phyloP scores from a whole-genome alignment of 2,797 vertebrate species.

The Lagorchestes hirsutus region DNA sequence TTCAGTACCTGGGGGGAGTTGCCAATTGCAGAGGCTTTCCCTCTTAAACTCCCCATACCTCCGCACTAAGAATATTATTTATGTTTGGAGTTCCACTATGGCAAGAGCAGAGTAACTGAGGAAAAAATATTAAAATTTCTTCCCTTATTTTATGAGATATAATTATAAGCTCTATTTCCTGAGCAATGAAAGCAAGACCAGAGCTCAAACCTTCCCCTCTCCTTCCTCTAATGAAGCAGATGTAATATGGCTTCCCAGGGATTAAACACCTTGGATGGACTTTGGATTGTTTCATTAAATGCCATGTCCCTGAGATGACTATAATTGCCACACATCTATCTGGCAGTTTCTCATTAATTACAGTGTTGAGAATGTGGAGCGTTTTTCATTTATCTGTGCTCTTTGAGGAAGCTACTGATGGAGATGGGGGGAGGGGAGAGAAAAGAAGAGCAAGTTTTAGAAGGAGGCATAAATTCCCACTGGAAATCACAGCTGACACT shows the following conservation, averaged over 20 bases:
- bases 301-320: conserved; percentile 66
- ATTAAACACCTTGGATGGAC: conserved; percentile 72
- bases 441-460: neutral
- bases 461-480: neutral
- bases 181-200: conserved; percentile 76
- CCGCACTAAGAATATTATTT: conserved; percentile 52
- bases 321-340: conserved; percentile 65
- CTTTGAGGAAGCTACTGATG: conserved; percentile 28
- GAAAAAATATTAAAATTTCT: conserved; percentile 71
- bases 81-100: conserved; percentile 42
- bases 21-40: conserved; percentile 56
- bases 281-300: conserved; percentile 76
- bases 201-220: conserved; percentile 63
- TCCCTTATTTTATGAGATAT: conserved; percentile 67
- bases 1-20: conserved; percentile 50
- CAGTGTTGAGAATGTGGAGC: conserved; percentile 32
- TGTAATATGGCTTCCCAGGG: conserved; percentile 73
- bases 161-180: conserved; percentile 80
- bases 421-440: neutral
- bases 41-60: conserved; percentile 57
- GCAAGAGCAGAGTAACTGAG: conserved; percentile 67
- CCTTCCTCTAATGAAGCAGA: conserved; percentile 73
- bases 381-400: conserved; percentile 53
- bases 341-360: conserved; percentile 74
- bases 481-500: neutral